These are phyloP conservation scores for Leptinotarsa juncta DNA, from an alignment of 2,888 invertebrate genomes.

Conservation along the genomic window DNA sequence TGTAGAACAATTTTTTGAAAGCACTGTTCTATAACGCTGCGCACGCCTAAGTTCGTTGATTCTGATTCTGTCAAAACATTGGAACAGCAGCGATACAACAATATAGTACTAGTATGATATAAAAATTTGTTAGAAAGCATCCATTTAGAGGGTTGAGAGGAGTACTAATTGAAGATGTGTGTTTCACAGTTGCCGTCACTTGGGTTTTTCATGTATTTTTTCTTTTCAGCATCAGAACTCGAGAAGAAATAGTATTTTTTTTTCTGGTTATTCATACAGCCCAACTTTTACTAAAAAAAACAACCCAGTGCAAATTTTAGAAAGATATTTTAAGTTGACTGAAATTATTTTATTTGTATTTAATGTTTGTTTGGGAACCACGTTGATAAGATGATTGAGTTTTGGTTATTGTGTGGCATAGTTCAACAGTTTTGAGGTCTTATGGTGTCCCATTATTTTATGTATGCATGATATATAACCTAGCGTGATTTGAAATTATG, in stretches of 20 bases:
- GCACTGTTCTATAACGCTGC: no score
- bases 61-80: no score
- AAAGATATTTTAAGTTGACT: not conserved
- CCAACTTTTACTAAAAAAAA: not conserved
- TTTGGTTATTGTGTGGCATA: not conserved
- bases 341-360: not conserved
- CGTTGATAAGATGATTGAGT: conserved; percentile 3
- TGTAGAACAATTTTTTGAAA: no score
- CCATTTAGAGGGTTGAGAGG: not conserved
- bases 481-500: conserved; percentile 5
- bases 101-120: no score
- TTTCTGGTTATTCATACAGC: not conserved
- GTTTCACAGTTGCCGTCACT: not conserved
- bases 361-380: not conserved
- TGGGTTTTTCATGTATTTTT: not conserved
- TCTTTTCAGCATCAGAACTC: conserved; percentile 11
- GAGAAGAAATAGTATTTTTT: not conserved
- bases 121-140: no score
- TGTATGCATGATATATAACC: not conserved
- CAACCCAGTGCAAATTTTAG: not conserved
- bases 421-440: not conserved
- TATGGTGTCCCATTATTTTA: not conserved
- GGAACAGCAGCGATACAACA: no score
- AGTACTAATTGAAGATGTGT: not conserved
- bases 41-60: no score